Conservation (phyloP, 2,113 vertebrate species). For the Dicrurus megarhynchus region DNA sequence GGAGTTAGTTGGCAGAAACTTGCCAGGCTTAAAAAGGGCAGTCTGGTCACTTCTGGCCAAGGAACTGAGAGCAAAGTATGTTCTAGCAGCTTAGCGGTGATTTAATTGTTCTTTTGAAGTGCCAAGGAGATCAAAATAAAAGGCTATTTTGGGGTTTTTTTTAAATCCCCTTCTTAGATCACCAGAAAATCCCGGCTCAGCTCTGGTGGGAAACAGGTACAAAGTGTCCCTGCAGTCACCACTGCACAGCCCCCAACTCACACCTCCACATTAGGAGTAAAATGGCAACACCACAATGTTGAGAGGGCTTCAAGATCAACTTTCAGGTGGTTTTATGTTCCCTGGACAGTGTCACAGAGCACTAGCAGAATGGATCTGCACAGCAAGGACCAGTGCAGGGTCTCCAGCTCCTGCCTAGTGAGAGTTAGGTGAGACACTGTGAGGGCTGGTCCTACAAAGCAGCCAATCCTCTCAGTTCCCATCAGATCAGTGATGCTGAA, state of each 20-base stretch:
- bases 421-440: not conserved
- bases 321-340: not conserved
- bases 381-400: fast-evolving
- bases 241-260: constrained; percentile 73
- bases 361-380: fast-evolving
- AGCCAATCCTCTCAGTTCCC: not conserved
- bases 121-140: constrained; percentile 32
- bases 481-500: not conserved
- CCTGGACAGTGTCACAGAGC: not conserved
- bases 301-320: not conserved
- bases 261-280: constrained; percentile 76
- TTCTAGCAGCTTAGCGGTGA: not conserved
- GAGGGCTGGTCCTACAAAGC: not conserved
- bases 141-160: not conserved
- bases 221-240: constrained; percentile 81
- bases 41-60: not conserved
- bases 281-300: constrained; percentile 12
- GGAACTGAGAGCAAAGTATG: not conserved
- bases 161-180: constrained; percentile 68
- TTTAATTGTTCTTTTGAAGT: constrained; percentile 31
- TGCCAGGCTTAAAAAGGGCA: not conserved
- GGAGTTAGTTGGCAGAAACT: not conserved
- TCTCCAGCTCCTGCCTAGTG: not conserved
- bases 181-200: constrained; percentile 80
- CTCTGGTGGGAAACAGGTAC: constrained; percentile 81